Percentiles rank a stretch among this genome's conserved stretches.
Evolutionary conservation across 2,113 vertebrate species (phyloP).

Genomic region (Corythornis madagascariensis): DNA sequence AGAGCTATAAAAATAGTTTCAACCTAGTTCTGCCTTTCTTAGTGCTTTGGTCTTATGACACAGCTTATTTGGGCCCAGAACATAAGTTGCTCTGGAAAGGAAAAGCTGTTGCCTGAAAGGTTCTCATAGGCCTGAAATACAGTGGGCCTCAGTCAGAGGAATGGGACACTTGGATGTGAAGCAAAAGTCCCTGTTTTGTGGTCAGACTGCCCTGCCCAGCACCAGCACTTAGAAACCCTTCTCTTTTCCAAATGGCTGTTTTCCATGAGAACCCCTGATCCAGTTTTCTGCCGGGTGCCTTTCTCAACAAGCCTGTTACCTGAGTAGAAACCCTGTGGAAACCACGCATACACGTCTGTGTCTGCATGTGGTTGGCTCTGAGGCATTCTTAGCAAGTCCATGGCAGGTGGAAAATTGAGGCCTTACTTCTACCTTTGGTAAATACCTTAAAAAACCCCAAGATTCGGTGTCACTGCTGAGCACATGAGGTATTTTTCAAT

Average conservation of each 20-base stretch:
- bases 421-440: background rate
- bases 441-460: background rate
- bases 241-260: rapidly evolving
- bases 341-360: background rate
- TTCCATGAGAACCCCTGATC: background rate
- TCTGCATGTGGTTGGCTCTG: background rate
- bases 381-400: background rate
- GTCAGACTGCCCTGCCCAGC: rapidly evolving
- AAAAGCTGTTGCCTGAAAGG: background rate
- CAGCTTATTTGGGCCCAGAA: background rate
- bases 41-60: background rate
- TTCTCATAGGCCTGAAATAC: background rate
- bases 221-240: background rate
- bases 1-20: constrained; percentile 49
- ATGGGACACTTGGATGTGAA: rapidly evolving
- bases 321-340: background rate
- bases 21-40: constrained; percentile 41
- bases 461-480: background rate
- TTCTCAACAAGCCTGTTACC: background rate
- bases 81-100: background rate
- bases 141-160: background rate
- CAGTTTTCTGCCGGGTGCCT: background rate
- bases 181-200: background rate
- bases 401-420: background rate
- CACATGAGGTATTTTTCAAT: background rate